Evolutionary conservation across 2,797 vertebrate species (phyloP), one percentile per base, ranked within the genome.

Genomic region (Cossypha niveicapilla): DNA sequence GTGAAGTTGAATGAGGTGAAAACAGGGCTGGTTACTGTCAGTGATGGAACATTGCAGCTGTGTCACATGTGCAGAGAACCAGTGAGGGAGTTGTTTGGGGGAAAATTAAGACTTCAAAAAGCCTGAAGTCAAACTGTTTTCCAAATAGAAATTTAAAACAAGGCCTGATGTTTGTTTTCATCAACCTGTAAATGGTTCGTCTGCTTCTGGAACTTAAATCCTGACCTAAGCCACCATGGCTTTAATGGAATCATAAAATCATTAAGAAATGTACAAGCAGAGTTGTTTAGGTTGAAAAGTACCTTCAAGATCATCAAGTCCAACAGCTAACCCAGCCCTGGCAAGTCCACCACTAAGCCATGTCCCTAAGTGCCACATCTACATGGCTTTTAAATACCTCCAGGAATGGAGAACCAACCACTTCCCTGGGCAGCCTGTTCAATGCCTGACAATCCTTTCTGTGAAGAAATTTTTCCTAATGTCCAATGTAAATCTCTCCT

Each of bases 141-240:
- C 28, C 61, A n/a, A 27, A 67, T 32, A 44, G 56, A 77, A 53
- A 58, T 84, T 56, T 45, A 60, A 21, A 88, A 35, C 22, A 37
- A 61, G 21, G 12, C 16, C 32, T 50, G 25, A 53, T 9, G 3
- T 54, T 61, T 85, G 16, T 57, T 80, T 78, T 63, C 61, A 22
- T 11, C 42, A 63, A 23, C 60, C 32, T 74, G 4, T 44, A 66
- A 57, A n/a, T 47, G 18, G 14, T 34, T 63, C 5, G 0, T 34
- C 53, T 86, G 28, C 28, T 78, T 83, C 65, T 90, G 61, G 24
- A 84, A 39, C 18, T 41, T 58, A 17, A 2, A 10, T 73, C 28
- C 17, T 28, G 16, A 53, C 18, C 6, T 66, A 63, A 71, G 18
- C 27, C 1, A 3, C 21, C 1, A 0, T 16, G 57, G 18, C 13